A percentile compares a stretch with the other conserved stretches of the same genome.
These are phyloP conservation scores for Odontothrips loti DNA, from an alignment of 2,888 invertebrate species.

Conservation along the genomic window DNA sequence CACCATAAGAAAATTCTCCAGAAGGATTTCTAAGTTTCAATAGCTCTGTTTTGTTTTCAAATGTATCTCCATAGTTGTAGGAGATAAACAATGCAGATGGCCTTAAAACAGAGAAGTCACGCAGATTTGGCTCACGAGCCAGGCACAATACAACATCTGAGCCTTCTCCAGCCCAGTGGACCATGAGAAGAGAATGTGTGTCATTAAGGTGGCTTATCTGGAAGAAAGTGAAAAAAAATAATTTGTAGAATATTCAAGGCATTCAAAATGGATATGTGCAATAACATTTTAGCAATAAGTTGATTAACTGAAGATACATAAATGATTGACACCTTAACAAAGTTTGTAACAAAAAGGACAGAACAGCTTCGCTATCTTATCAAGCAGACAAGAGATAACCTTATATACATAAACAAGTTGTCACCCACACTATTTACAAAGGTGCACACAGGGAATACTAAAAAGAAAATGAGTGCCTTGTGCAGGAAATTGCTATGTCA, in stretches of 20 bases:
- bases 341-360: background rate
- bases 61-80: slow-evolving; percentile 78
- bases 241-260: background rate
- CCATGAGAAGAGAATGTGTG: slow-evolving; percentile 82
- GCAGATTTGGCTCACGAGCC: slow-evolving; percentile 65
- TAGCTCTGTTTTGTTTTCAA: slow-evolving; percentile 65
- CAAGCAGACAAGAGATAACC: background rate
- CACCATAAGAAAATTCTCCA: slow-evolving; percentile 58
- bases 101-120: slow-evolving; percentile 40
- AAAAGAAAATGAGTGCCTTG: background rate
- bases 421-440: background rate
- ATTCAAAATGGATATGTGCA: background rate
- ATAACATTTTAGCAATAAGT: too few relatives aligned
- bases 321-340: background rate
- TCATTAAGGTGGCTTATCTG: slow-evolving; percentile 77
- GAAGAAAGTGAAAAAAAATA: slow-evolving; percentile 39
- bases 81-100: slow-evolving; percentile 80
- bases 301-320: background rate
- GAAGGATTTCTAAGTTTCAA: slow-evolving; percentile 56
- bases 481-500: too few relatives aligned
- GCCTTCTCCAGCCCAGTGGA: slow-evolving; percentile 87
- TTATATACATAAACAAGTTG: too few relatives aligned
- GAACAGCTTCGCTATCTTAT: background rate
- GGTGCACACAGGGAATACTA: background rate
- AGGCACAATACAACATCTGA: slow-evolving; percentile 77